Evolutionary conservation across 1,140 invertebrate genomes (phyloP), one percentile per base, ranked within the genome.

Genomic region (Whitmania pigra): DNA sequence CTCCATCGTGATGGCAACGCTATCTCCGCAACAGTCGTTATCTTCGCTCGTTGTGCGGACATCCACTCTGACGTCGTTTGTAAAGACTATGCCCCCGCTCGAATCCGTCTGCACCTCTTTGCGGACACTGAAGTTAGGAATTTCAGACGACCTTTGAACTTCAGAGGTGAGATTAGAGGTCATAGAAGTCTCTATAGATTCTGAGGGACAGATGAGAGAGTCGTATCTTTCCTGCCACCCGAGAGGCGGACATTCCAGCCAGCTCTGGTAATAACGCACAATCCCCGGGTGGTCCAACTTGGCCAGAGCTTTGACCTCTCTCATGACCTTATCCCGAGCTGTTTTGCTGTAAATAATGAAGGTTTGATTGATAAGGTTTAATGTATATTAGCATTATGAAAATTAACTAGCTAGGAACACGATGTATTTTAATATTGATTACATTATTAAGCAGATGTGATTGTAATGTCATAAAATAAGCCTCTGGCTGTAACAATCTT

Each of bases 281-380:
- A 98, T 97, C 79, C 95, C 89, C 53, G 88, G 87, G 84, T 98
- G 94, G 74, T 98, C 94, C 67, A 97, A 83, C 80, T 91, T 93
- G 7, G 95, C 94, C 18, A 97, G 82, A 0, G 93, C 93, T 77
- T 90, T 89, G 0, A 97, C 94, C 84, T 98, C 95, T 53, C 95
- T 85, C 83, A 95, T 87, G 0, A 97, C 93, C 53, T 89, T 87
- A 60, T 94, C 89, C 75, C 90, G 85, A 9, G 89, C 88, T 72
- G 88, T 87, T 76, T 88, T 85, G 76, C 90, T 89, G 78, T 15
- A n/a, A 71, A 25, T 9, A 68, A 70, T 11, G 5, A 25, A 60
- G 13, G 36, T 43, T 31, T n/a, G 69, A 6, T n/a, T 4, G 17
- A 43, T 13, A 43, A 43, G 13, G 13, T 43, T 43, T n/a, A n/a